Evolutionary conservation across 2,113 vertebrate genomes (phyloP), one percentile per base, ranked within the genome.

Genomic region (Theristicus caerulescens): DNA sequence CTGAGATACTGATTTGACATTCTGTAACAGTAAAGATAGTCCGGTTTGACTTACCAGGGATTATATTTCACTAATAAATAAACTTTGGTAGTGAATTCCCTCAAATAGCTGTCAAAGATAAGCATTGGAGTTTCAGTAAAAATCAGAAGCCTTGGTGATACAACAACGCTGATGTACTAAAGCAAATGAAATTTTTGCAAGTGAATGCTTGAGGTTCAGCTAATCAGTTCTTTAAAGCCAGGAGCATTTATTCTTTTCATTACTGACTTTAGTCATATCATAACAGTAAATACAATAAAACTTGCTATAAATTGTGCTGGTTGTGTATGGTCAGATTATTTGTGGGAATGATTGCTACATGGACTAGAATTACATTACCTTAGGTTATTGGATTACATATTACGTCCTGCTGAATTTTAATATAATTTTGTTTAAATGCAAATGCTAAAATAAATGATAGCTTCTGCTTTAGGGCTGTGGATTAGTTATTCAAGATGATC

Each of bases 381-480:
- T 26, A 44, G 80, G 92, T 54, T 93, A 88, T 88, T 72, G 42
- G 49, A 88, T 96, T 95, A 78, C 81, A 42, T 93, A 96, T 88
- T 59, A 77, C 34, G 69, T 91, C 91, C 70, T 70, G 59, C 90
- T 92, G 96, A 92, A 96, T 98, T 94, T 93, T 96, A 97, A 95
- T 94, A 85, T 85, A 12, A 71, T 93, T 97, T 94, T 94, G 94
- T 97, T 97, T 96, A 95, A 97, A 96, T 96, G 96, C 94, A 97
- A 97, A 97, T 94, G 87, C 82, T 94, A 91, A 97, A 94, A 95
- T 97, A 97, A 98, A 94, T 94, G 88, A 96, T 85, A 74, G 62
- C 65, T 97, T 96, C 76, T 83, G 71, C 95, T 87, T 71, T 10
- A 20, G 88, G 88, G 86, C 86, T 19, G 36, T 82, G 26, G 65